Evolutionary conservation across 1,140 invertebrate species (phyloP).

Genomic region (Sinonovacula constricta): DNA sequence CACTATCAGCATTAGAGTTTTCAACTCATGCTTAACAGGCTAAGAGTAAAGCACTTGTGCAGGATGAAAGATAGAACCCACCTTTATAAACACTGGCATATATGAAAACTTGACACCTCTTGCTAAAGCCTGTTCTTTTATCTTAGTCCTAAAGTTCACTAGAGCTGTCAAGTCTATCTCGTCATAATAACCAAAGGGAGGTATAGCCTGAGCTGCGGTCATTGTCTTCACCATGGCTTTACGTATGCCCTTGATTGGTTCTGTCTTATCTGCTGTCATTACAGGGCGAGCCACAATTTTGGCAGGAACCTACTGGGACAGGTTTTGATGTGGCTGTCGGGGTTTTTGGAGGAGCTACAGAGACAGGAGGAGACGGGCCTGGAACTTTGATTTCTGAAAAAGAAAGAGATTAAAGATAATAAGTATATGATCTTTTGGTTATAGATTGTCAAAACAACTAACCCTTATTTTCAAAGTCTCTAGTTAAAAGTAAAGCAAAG

Average conservation of each 20-base stretch:
- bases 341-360: conserved; percentile 21
- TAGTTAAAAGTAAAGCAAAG: too few relatives aligned
- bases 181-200: conserved; percentile 82
- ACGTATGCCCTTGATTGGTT: conserved; percentile 85
- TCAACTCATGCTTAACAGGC: too few relatives aligned
- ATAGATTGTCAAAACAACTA: too few relatives aligned
- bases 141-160: conserved; percentile 83
- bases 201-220: conserved; percentile 88
- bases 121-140: conserved; percentile 85
- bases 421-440: too few relatives aligned
- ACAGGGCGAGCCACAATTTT: conserved; percentile 35
- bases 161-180: conserved; percentile 87
- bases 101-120: conserved; percentile 90
- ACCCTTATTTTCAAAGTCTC: too few relatives aligned
- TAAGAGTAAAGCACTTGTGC: too few relatives aligned
- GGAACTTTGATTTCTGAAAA: conserved; percentile 14
- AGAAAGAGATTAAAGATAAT: background rate
- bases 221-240: conserved; percentile 98
- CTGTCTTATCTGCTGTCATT: conserved; percentile 73
- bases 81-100: conserved; percentile 98
- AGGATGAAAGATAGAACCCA: too few relatives aligned
- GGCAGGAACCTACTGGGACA: conserved; percentile 33
- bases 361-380: background rate
- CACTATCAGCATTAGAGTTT: too few relatives aligned
- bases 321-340: conserved; percentile 28